These are phyloP conservation scores for Pseudomyrmex dendroicus DNA, from an alignment of 1,140 invertebrate species.

Conservation along the genomic window DNA sequence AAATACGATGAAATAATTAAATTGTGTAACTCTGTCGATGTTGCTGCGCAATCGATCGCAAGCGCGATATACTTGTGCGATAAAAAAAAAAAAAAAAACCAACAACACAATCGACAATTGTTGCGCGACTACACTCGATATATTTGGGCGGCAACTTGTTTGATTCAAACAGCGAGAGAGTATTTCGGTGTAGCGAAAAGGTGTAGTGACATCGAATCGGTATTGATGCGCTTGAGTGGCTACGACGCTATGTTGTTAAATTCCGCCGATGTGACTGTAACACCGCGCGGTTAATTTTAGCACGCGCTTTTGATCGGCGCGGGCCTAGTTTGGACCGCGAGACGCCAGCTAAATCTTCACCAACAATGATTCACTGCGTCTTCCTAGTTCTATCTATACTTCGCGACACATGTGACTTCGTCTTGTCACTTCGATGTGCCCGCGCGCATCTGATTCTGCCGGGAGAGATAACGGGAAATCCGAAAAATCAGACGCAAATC, in stretches of 20 bases:
- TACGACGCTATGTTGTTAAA: constrained; percentile 36
- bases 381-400: constrained; percentile 80
- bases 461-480: background rate
- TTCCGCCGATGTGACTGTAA: constrained; percentile 67
- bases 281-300: constrained; percentile 75
- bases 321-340: constrained; percentile 80
- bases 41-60: too few relatives aligned
- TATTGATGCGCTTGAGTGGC: background rate
- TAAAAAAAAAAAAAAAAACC: too few relatives aligned
- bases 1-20: background rate
- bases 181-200: background rate
- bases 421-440: constrained; percentile 46
- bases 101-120: constrained; percentile 7
- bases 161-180: background rate
- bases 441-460: background rate
- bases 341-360: constrained; percentile 76
- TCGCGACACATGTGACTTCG: constrained; percentile 51
- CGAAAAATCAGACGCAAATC: background rate
- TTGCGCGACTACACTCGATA: background rate
- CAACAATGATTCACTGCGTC: constrained; percentile 79
- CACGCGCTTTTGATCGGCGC: constrained; percentile 76
- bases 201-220: background rate
- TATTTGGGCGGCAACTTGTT: too few relatives aligned
- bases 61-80: background rate
- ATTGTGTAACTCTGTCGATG: constrained; percentile 7